Base-by-base conservation (phyloP, 2,797 vertebrate species). In the Antrozous pallidus region DNA sequence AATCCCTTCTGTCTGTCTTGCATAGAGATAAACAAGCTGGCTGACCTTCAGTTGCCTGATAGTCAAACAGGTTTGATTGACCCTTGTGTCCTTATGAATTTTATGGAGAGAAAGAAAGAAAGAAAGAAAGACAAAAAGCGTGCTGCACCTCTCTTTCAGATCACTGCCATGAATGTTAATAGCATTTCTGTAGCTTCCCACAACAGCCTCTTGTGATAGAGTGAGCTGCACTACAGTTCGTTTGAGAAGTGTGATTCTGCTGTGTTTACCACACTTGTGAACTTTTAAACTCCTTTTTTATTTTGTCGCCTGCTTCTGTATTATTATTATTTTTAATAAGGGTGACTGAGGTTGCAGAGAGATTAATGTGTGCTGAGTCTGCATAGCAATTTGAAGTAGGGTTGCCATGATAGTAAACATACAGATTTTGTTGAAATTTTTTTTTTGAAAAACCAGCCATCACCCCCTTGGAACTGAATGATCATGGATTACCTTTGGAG, bases 281-380 rank as follows among this genome's bases (percentile, higher is more conserved):
- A 99, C 98, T 99, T 98, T 98, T 98, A 98, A 98, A 98, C 98
- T 98, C 98, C 97, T 89, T 75, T 78, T 94, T 96, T 92, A 92
- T 95, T 98, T 98, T 99, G 98, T 98, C 97, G 98, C 98, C 98
- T 99, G 99, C 98, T 98, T 98, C 98, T 98, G 98, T 97, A 98
- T 98, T 95, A 96, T 97, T 96, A 98, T 98, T 97, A 98, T 98
- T 98, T 98, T 99, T 98, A 98, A 98, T 99, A 98, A 98, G 98
- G 98, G 98, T 98, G 98, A 98, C 98, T 98, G 98, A 98, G 98
- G 98, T 98, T 98, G 98, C 98, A 97, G 98, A 98, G 98, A 98
- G 98, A 99, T 99, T 99, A 99, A 99, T 98, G 98, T 98, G 98
- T 99, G 99, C 98, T 98, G 98, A 99, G 98, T 98, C 98, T 98